These are phyloP conservation scores for Aepyceros melampus DNA, from an alignment of 2,113 vertebrate species.

Conservation along the genomic window DNA sequence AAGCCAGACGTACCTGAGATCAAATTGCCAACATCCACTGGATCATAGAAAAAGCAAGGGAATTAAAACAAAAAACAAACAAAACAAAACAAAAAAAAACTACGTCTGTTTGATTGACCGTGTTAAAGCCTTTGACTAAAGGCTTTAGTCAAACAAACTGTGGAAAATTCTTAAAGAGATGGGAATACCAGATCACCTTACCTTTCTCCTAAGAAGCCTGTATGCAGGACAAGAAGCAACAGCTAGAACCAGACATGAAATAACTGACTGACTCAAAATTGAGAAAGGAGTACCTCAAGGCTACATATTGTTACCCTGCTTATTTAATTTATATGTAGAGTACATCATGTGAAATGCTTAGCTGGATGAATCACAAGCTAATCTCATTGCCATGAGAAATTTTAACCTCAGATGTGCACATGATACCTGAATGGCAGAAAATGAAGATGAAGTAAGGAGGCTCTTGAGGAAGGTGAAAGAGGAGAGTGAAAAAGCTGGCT, in stretches of 20 bases:
- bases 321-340: not conserved
- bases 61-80: not conserved
- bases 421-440: not conserved
- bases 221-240: not conserved
- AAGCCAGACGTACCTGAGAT: not conserved
- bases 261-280: not conserved
- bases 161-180: not conserved
- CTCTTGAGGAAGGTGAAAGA: not conserved
- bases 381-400: not conserved
- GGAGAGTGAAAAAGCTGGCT: not conserved
- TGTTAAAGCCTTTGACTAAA: not conserved
- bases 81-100: too few relatives aligned
- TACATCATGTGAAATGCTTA: not conserved
- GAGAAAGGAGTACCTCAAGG: not conserved
- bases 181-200: not conserved
- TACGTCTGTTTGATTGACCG: not conserved
- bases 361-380: not conserved
- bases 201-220: not conserved
- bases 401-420: not conserved
- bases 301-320: not conserved
- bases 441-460: not conserved
- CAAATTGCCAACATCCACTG: not conserved
- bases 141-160: too few relatives aligned
- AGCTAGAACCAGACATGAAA: not conserved
- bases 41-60: not conserved